A percentile compares a stretch with the other conserved stretches of the same genome.
Evolutionary conservation across 1,140 invertebrate species (phyloP).

Genomic region (Listronotus bonariensis): DNA sequence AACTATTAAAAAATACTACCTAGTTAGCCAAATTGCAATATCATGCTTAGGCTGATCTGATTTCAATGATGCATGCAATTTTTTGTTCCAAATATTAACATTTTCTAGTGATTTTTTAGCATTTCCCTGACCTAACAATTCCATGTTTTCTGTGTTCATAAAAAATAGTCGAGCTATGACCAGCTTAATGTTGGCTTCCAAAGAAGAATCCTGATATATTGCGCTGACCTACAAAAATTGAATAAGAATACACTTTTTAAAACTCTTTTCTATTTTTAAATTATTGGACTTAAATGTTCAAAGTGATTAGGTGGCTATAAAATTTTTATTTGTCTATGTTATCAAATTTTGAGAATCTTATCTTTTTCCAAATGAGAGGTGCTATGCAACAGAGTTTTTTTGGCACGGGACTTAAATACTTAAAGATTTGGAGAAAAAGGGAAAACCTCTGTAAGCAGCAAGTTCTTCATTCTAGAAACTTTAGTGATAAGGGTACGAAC

Average conservation of each 20-base stretch:
- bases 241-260: too few relatives aligned
- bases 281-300: too few relatives aligned
- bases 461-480: too few relatives aligned
- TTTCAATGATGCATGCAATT: slow-evolving; percentile 59
- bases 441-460: too few relatives aligned
- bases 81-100: slow-evolving; percentile 76
- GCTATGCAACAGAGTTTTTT: too few relatives aligned
- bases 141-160: slow-evolving; percentile 65
- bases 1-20: slow-evolving; percentile 16
- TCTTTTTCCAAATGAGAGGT: too few relatives aligned
- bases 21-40: slow-evolving; percentile 74
- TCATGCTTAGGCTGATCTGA: slow-evolving; percentile 66
- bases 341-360: too few relatives aligned
- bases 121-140: slow-evolving; percentile 66
- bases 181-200: slow-evolving; percentile 69
- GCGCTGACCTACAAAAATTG: slow-evolving; percentile 65
- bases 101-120: slow-evolving; percentile 71
- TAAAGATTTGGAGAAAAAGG: too few relatives aligned
- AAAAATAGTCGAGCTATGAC: slow-evolving; percentile 68
- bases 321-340: too few relatives aligned
- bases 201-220: slow-evolving; percentile 71
- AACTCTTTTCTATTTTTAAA: background rate
- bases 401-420: too few relatives aligned
- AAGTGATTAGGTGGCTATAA: too few relatives aligned
- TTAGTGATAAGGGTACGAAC: too few relatives aligned